phyloP scores from a whole-genome alignment of 92 coral and sea anemone species.

The Actinernus sp. region DNA sequence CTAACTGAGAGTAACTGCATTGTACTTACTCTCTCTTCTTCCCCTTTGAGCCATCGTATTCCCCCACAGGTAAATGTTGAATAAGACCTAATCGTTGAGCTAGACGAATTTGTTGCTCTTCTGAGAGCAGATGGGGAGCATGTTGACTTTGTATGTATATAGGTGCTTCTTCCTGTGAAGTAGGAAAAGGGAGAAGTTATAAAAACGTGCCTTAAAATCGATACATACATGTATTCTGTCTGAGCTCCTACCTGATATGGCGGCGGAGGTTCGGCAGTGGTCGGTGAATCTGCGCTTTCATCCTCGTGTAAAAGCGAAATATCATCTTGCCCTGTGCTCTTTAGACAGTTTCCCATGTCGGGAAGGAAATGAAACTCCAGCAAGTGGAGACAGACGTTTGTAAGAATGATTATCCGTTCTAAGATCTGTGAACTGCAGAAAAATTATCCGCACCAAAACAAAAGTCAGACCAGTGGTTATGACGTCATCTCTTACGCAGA shows the following conservation, averaged over 20 bases:
- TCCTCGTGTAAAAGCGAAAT: constrained; percentile 97
- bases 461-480: constrained; percentile 57
- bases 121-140: constrained; percentile 96
- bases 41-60: constrained; percentile 92
- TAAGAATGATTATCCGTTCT: constrained; percentile 20
- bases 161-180: constrained; percentile 93
- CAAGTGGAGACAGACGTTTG: constrained; percentile 23
- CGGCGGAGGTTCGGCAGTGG: constrained; percentile 96
- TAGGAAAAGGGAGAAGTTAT: not conserved
- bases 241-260: constrained; percentile 87
- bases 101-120: constrained; percentile 98
- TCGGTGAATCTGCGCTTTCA: constrained; percentile 92
- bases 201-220: constrained; percentile 1
- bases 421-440: constrained; percentile 9
- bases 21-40: constrained; percentile 96
- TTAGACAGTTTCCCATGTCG: constrained; percentile 98
- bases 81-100: constrained; percentile 97
- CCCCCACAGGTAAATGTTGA: constrained; percentile 97
- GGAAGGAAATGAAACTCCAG: constrained; percentile 52
- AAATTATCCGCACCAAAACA: constrained; percentile 86
- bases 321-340: constrained; percentile 94
- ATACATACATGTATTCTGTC: not conserved
- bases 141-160: constrained; percentile 98
- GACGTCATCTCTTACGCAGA: constrained; percentile 53
- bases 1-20: too few species aligned